Evolutionary conservation across 2,888 invertebrate species (phyloP).

Genomic region (Cheilosia urbana): DNA sequence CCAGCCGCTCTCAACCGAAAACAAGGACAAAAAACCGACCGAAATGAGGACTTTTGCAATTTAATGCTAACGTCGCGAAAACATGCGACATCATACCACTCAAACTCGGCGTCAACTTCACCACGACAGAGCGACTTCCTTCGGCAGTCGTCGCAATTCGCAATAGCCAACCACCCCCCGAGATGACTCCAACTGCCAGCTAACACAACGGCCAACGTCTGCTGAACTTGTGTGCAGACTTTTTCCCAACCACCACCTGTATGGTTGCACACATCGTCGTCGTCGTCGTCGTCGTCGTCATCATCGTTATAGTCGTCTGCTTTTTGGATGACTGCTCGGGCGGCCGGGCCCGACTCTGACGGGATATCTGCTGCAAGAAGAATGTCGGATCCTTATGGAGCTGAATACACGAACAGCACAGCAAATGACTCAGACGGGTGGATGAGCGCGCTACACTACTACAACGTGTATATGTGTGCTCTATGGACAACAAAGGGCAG

Average conservation of each 20-base stretch:
- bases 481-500: conserved; percentile 41
- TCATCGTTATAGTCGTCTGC: conserved; percentile 34
- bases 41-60: conserved; percentile 68
- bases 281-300: conserved; percentile 21
- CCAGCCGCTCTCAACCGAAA: conserved; percentile 21
- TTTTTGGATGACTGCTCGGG: conserved; percentile 50
- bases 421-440: conserved; percentile 42
- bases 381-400: conserved; percentile 49
- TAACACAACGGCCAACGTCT: not conserved
- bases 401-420: conserved; percentile 26
- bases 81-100: conserved; percentile 72
- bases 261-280: conserved; percentile 43
- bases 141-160: not conserved
- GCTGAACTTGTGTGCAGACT: conserved; percentile 13
- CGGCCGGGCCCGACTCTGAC: conserved; percentile 36
- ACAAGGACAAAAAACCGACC: conserved; percentile 39
- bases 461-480: conserved; percentile 8
- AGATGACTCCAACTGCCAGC: conserved; percentile 31
- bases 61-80: conserved; percentile 71
- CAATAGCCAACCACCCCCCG: conserved; percentile 11
- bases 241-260: conserved; percentile 69
- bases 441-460: not conserved
- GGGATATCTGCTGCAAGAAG: conserved; percentile 55
- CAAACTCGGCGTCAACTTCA: conserved; percentile 26
- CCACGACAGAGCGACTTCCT: conserved; percentile 32